These are phyloP conservation scores for Margarornis squamiger DNA, from an alignment of 2,797 vertebrate genomes.

Conservation along the genomic window DNA sequence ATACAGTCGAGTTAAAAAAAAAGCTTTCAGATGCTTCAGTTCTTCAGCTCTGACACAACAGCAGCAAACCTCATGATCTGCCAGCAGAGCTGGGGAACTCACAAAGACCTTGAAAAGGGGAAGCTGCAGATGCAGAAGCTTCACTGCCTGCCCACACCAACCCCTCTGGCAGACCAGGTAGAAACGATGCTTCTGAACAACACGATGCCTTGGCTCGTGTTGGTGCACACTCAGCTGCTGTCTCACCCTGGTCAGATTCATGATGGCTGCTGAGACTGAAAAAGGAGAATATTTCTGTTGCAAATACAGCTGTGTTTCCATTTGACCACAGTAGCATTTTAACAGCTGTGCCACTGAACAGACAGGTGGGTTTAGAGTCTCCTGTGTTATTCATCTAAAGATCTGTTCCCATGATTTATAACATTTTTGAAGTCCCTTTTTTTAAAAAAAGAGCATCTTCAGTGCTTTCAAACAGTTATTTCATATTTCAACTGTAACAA, in stretches of 20 bases:
- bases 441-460: neutral
- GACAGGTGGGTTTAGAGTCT: neutral
- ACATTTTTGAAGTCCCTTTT: neutral
- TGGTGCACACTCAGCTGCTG: neutral
- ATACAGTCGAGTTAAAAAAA: neutral
- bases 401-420: neutral
- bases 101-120: neutral
- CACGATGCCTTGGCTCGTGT: neutral
- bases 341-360: neutral
- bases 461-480: neutral
- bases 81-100: neutral
- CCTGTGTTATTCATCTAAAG: neutral
- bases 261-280: neutral
- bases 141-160: neutral
- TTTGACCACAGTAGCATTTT: neutral
- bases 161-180: neutral
- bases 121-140: neutral
- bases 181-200: neutral
- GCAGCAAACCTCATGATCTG: neutral
- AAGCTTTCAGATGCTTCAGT: neutral
- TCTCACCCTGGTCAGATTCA: neutral
- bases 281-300: neutral
- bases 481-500: neutral
- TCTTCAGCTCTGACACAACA: neutral
- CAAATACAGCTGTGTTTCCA: neutral